Base-by-base conservation (phyloP, 2,797 vertebrate genomes). In the Periophthalmus magnuspinnatus region DNA sequence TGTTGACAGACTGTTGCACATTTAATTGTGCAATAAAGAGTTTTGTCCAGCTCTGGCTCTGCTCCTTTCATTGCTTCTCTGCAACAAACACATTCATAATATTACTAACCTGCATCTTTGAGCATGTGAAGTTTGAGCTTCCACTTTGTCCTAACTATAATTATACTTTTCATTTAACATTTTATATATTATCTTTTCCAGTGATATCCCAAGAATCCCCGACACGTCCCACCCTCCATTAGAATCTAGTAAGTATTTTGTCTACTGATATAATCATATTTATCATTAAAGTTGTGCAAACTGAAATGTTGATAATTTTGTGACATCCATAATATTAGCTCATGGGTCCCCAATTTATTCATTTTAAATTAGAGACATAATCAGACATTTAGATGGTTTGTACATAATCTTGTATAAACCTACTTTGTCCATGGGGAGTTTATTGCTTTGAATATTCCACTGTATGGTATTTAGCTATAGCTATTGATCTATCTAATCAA, bases 181-280 rank as follows among this genome's bases (percentile, higher is more conserved):
- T 28, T 1, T 28, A 28, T 65, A 10, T 61, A 24, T 76, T 41
- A 75, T 45, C 76, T 84, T 63, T 96, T 91, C 33, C 89, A 99
- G 98, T 94, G 97, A 99, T 93, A 99, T 98, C 93, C 97, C 97
- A 90, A 94, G 97, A 94, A 99, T 99, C 94, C 98, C 97, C 2
- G 98, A 99, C 93, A 98, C 95, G 83, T 98, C 97, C 86, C 97
- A 98, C 81, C 96, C 98, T 93, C 97, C 97, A 48, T 91, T 99
- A 95, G 98, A 99, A 91, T 98, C 97, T 81, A 98, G 98, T 99
- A 93, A 92, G 98, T 98, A 84, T 83, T 72, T 64, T 16, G 63
- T 57, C 21, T 68, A 38, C 67, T 36, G 13, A 34, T 28, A 24
- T 13, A 3, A 55, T 22, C 6, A 8, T 11, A 21, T 21, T 24